Evolutionary conservation across 2,888 invertebrate species (phyloP), one percentile per base, ranked within the genome.

Genomic region (Mesodorylaimus sp.): DNA sequence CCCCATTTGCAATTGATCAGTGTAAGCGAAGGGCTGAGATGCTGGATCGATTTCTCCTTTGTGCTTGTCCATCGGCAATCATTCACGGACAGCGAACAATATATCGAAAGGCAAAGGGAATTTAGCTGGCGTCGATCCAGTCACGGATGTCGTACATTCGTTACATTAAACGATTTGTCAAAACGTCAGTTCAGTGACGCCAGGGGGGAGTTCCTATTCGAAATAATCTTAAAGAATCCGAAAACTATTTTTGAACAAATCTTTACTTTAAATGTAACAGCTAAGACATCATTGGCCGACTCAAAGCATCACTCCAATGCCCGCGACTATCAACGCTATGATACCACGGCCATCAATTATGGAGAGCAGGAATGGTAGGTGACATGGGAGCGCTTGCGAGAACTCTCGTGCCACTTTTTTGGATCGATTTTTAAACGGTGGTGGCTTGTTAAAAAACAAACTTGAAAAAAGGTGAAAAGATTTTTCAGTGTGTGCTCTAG

Each of bases 281-380:
- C 42, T 7, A 7, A 10, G n/a, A 38, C 36, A 23, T 36, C 21
- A 23, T 5, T 38, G 5, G 7, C 25, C 16, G 25, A 21, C n/a
- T 25, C 26, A 5, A 23, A 23, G 5, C 13, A 42, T 42, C 10
- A 19, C 19, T 21, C 25, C 10, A 59, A 45, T 24, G 44, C 13
- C 23, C 7, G 21, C 7, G 44, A 44, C n/a, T 44, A 44, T 23
- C 13, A 58, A 25, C 65, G 62, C 48, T 63, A 77, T 48, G 79
- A 79, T 61, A 77, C 77, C 2, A 70, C 74, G n/a, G 78, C 76
- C 61, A 82, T 83, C 66, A 77, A 78, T 0, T 83, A 81, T 64
- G 82, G 82, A 5, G 79, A 80, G 27, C 82, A 80, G 66, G 83
- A 83, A 63, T 83, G 83, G 83, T 81, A 80, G 59, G 72, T 83